Conservation (phyloP, 2,113 vertebrate species). For the Thymallus thymallus region DNA sequence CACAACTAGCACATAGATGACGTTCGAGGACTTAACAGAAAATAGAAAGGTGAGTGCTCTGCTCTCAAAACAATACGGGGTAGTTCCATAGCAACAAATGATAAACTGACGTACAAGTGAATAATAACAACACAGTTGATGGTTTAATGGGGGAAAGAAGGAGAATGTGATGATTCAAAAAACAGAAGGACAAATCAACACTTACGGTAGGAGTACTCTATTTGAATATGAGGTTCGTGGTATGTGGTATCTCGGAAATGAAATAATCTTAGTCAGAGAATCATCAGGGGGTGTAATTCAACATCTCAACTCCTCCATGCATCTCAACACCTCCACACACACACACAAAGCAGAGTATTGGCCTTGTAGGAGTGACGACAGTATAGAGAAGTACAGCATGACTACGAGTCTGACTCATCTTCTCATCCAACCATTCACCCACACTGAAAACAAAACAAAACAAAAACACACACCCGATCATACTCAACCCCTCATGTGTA, state of each 20-base stretch:
- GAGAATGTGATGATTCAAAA: not conserved
- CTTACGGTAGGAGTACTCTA: constrained; percentile 65
- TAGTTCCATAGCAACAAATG: constrained; percentile 19
- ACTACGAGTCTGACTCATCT: constrained; percentile 68
- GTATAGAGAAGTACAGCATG: constrained; percentile 58
- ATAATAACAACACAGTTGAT: not conserved
- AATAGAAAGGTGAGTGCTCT: not conserved
- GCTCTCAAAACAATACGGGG: not conserved
- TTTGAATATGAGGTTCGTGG: constrained; percentile 42
- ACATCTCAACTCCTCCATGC: constrained; percentile 16
- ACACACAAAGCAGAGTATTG: constrained; percentile 2
- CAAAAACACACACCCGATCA: not conserved
- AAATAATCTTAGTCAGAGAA: constrained; percentile 38
- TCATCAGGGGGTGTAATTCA: constrained; percentile 28
- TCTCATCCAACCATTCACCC: constrained; percentile 33
- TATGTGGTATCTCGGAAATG: constrained; percentile 23
- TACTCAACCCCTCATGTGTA: no score
- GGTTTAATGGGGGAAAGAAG: not conserved
- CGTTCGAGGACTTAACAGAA: not conserved
- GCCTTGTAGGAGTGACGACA: constrained; percentile 65
- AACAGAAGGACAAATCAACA: constrained; percentile 5
- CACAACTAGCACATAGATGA: not conserved
- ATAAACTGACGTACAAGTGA: not conserved
- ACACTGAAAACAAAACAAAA: constrained; percentile 13
- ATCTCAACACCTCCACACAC: constrained; percentile 11